Base-by-base conservation (phyloP, 2,797 vertebrate genomes). In the Saguinus oedipus region DNA sequence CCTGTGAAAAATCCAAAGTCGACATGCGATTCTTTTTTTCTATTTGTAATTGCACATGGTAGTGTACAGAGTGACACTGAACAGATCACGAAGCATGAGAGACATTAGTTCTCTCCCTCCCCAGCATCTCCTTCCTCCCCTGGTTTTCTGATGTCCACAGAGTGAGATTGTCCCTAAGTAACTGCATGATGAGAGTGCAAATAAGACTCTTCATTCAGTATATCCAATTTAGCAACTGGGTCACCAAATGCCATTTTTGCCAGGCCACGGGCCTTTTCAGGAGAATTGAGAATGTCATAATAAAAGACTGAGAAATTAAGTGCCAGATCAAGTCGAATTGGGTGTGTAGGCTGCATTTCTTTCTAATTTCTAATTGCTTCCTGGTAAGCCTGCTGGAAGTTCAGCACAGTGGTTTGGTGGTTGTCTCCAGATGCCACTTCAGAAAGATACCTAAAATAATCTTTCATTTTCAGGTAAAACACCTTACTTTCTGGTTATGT, bases 381-480 rank as follows among this genome's bases (percentile, higher is more conserved):
- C 98, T 99, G 99, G 98, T 99, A 99, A 96, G 99, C 99, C 97
- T 99, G 97, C 99, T 99, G 99, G 97, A 99, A 99, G 98, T 98
- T 99, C 0, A 99, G 99, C 98, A 99, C 99, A 7, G 99, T 99
- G 96, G 98, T 98, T 99, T 99, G 99, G 98, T 99, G 99, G 68
- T 98, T 98, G 33, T 99, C 99, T 88, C 99, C 99, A 98, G 99
- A 99, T 79, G 99, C 99, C 98, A 99, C 99, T 98, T 99, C 99
- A 81, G 99, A 99, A 98, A 99, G 99, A 98, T 99, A 99, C 99
- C 99, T 99, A 99, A 99, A 99, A 98, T 99, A 99, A 98, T 99
- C 99, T 99, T 99, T 99, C 99, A 99, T 99, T 99, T 99, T 99
- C 99, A 99, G 99, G 99, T 99, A 99, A 99, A 99, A 99, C 97